Conservation (phyloP, 1,140 invertebrate genomes). For the Bombus sibiricus region DNA sequence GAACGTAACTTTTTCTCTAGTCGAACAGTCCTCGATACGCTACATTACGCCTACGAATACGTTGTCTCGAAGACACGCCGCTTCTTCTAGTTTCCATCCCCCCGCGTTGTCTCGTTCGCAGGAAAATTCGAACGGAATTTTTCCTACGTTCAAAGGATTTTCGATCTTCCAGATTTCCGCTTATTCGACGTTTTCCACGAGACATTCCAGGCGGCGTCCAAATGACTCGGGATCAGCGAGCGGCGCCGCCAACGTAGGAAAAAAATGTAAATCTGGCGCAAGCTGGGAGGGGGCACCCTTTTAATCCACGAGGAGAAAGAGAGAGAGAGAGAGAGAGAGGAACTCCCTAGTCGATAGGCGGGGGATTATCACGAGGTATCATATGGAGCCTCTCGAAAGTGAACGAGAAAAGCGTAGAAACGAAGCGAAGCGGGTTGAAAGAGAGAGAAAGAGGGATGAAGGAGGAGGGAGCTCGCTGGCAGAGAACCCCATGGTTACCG, state of each 20-base stretch:
- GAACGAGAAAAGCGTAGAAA: conserved; percentile 57
- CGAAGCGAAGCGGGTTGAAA: conserved; percentile 19
- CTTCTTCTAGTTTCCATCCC: background rate
- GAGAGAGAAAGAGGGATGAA: background rate
- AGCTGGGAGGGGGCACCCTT: conserved; percentile 66
- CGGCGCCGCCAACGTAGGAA: background rate
- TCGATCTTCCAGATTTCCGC: conserved; percentile 8
- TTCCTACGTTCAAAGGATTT: background rate
- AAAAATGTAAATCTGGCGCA: conserved; percentile 63
- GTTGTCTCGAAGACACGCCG: background rate
- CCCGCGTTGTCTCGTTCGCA: background rate
- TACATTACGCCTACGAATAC: background rate
- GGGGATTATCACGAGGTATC: conserved; percentile 81
- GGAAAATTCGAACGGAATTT: too few species aligned
- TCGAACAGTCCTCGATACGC: too few species aligned
- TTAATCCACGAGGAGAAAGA: conserved; percentile 67
- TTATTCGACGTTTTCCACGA: conserved; percentile 14
- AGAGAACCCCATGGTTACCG: conserved; percentile 73
- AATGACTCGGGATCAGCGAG: conserved; percentile 33
- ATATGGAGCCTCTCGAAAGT: conserved; percentile 78
- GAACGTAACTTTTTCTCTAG: background rate
- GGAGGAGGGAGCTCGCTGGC: conserved; percentile 31
- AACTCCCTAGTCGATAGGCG: conserved; percentile 70
- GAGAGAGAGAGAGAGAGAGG: conserved; percentile 39
- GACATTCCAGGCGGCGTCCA: conserved; percentile 3